Evolutionary conservation across 1,140 invertebrate genomes (phyloP).

Genomic region (Drosophila pallidifrons): DNA sequence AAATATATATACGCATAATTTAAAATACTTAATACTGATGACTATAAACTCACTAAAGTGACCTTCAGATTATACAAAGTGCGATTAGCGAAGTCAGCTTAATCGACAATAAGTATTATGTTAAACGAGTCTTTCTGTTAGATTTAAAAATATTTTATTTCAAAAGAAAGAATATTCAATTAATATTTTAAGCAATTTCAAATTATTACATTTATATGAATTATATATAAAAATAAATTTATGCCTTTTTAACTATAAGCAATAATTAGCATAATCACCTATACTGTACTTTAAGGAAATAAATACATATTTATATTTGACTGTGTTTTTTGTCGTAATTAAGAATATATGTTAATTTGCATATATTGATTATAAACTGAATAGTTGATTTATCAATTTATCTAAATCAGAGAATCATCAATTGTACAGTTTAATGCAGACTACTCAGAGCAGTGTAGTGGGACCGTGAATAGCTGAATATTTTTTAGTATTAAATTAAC

Average conservation of each 20-base stretch:
- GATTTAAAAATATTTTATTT: background rate
- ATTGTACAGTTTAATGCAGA: background rate
- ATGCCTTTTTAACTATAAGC: background rate
- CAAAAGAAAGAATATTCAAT: conserved; percentile 3
- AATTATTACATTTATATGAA: conserved; percentile 1
- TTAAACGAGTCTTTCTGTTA: conserved; percentile 3
- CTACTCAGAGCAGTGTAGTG: background rate
- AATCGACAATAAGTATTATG: conserved; percentile 23
- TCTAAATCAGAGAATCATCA: background rate
- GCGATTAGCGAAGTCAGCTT: conserved; percentile 2
- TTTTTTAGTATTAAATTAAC: too few relatives aligned
- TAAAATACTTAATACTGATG: conserved; percentile 21
- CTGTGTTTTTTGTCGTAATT: background rate
- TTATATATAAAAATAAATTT: background rate
- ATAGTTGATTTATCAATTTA: too few relatives aligned
- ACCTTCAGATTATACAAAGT: conserved; percentile 32
- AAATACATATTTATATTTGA: background rate
- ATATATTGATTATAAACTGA: too few relatives aligned
- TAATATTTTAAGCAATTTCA: conserved; percentile 6
- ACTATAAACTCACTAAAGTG: conserved; percentile 49
- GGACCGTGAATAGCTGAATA: too few relatives aligned
- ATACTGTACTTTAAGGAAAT: background rate
- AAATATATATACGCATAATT: conserved; percentile 17
- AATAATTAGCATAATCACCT: background rate
- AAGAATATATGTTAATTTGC: background rate